phyloP scores from a whole-genome alignment of 2,797 vertebrate genomes.

The Microctenopoma steveboyesi region DNA sequence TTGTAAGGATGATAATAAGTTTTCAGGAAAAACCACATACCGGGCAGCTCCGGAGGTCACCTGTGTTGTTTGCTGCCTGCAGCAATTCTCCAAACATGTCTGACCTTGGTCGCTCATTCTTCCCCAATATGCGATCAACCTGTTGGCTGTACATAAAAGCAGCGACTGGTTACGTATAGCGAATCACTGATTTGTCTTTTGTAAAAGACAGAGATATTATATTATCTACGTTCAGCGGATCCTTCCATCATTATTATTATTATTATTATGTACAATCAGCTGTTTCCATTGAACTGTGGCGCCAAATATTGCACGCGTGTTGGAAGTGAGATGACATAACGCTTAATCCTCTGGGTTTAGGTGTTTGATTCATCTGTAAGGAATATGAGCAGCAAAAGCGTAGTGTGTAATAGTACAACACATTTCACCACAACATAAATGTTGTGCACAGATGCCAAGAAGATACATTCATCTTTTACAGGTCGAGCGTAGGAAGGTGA shows the following conservation, averaged over 20 bases:
- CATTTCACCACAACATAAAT: neutral
- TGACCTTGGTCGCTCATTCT: constrained; percentile 90
- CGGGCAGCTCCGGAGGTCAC: constrained; percentile 94
- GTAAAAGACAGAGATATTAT: neutral
- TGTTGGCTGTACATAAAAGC: constrained; percentile 77
- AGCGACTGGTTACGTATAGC: neutral
- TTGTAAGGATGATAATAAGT: neutral
- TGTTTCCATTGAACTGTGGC: no score
- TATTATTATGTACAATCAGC: no score
- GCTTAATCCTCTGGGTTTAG: neutral
- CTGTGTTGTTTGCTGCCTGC: constrained; percentile 94
- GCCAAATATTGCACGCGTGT: neutral
- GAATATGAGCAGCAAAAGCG: neutral
- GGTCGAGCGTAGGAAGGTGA: neutral
- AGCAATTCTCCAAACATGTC: constrained; percentile 97
- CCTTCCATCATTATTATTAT: no score
- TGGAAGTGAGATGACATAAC: neutral
- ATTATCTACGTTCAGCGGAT: neutral
- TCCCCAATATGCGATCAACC: constrained; percentile 80
- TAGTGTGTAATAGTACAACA: neutral
- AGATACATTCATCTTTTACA: neutral
- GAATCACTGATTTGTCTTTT: neutral
- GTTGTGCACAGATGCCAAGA: neutral
- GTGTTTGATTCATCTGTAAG: neutral
- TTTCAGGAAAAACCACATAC: constrained; percentile 77